Percentiles rank a stretch among this genome's conserved stretches.
phyloP scores from a whole-genome alignment of 2,113 vertebrate genomes.

The Phrynosoma platyrhinos region DNA sequence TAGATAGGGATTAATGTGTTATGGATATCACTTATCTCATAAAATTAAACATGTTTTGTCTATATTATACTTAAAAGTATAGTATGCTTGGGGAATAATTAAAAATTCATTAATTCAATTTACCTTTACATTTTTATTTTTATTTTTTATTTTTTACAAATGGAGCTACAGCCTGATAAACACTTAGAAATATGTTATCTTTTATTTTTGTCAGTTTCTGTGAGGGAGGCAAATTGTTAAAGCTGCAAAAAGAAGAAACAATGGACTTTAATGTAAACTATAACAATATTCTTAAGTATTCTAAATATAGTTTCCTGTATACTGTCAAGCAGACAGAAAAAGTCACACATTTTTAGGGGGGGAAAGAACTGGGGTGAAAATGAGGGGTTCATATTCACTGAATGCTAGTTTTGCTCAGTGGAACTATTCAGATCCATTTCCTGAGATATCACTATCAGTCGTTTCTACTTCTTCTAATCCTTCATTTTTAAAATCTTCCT shows the following conservation, averaged over 20 bases:
- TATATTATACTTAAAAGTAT: too few species aligned
- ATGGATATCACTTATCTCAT: too few species aligned
- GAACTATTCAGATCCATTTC: neutral
- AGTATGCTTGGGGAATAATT: neutral
- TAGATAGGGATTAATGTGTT: too few species aligned
- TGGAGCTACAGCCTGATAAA: too few species aligned
- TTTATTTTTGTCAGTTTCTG: neutral
- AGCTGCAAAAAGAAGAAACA: neutral
- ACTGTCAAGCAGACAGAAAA: neutral
- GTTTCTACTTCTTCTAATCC: neutral
- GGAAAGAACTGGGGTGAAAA: neutral
- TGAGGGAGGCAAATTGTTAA: neutral
- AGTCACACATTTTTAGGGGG: neutral
- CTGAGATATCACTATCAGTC: neutral
- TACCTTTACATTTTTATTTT: neutral
- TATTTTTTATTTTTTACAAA: too few species aligned
- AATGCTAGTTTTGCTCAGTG: neutral
- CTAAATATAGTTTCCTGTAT: neutral
- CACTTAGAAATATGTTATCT: too few species aligned
- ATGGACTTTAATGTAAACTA: neutral
- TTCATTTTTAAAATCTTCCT: neutral
- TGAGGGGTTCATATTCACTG: too few species aligned
- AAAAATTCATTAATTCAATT: neutral
- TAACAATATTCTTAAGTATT: neutral
- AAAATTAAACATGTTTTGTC: too few species aligned